phyloP scores from a whole-genome alignment of 2,888 invertebrate genomes.

The Pyrgus malvae region DNA sequence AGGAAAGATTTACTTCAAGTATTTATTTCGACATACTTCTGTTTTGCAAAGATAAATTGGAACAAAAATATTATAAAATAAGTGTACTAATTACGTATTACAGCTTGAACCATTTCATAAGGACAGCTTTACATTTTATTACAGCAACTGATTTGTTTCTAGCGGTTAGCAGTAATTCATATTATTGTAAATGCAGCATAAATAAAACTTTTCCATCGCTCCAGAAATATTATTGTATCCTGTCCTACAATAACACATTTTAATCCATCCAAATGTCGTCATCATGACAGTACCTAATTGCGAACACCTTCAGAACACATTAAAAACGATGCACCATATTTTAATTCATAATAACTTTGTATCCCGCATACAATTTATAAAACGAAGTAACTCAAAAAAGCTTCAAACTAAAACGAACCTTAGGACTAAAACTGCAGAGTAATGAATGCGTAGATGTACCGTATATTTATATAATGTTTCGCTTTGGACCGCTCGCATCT shows the following conservation, averaged over 20 bases:
- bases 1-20: no score
- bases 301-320: conserved; percentile 59
- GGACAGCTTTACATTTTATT: not conserved
- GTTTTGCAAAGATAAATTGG: no score
- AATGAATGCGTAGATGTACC: conserved; percentile 43
- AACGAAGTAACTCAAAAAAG: conserved; percentile 25
- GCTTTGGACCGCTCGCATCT: conserved; percentile 44
- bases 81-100: no score
- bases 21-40: no score
- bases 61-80: no score
- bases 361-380: conserved; percentile 23
- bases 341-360: conserved; percentile 73
- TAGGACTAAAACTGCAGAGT: conserved; percentile 42
- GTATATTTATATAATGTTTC: conserved; percentile 15
- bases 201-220: not conserved
- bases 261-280: conserved; percentile 46
- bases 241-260: conserved; percentile 11
- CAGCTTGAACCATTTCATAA: no score
- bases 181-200: no score
- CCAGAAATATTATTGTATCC: not conserved
- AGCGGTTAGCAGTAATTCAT: no score
- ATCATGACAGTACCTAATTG: conserved; percentile 58
- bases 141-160: no score
- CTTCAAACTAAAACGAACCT: conserved; percentile 27
- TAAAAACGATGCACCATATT: conserved; percentile 70